Conservation (phyloP, 23 tunicate species). For the Aplidium turbinatum region DNA sequence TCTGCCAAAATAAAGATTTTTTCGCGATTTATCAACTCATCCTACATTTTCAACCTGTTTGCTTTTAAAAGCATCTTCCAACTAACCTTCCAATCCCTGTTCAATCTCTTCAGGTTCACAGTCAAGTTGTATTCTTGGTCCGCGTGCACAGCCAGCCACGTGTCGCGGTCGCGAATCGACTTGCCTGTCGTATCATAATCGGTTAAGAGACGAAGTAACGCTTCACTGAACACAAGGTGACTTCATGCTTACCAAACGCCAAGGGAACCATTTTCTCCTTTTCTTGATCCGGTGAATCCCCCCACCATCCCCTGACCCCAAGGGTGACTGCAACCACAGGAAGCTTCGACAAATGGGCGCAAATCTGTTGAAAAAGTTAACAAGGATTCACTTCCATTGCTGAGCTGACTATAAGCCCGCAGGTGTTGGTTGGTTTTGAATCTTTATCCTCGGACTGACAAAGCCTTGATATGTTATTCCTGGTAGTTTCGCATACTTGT, state of each 20-base stretch:
- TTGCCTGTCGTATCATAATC: constrained; percentile 6
- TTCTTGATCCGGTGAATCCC: constrained; percentile 19
- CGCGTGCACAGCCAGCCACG: constrained; percentile 68
- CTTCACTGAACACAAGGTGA: neutral
- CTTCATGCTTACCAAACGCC: constrained; percentile 32
- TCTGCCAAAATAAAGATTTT: neutral
- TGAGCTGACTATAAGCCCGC: no score
- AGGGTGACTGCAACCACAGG: constrained; percentile 57
- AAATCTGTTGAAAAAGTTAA: constrained; percentile 58
- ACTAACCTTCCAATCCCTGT: neutral
- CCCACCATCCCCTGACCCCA: constrained; percentile 70
- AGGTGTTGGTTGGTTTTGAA: no score
- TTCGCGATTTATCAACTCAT: no score
- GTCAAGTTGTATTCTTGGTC: constrained; percentile 73
- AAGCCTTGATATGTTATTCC: no score
- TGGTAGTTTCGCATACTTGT: no score
- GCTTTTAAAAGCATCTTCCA: neutral
- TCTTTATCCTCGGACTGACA: no score
- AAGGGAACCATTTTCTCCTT: constrained; percentile 29
- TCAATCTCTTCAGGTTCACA: constrained; percentile 26
- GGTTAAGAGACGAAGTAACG: no score
- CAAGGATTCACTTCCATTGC: no score
- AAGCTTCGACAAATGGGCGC: constrained; percentile 42
- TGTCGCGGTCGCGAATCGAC: constrained; percentile 15
- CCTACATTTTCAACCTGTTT: neutral